These are phyloP conservation scores for Athripsodes cinereus DNA, from an alignment of 2,888 invertebrate species.

Conservation along the genomic window DNA sequence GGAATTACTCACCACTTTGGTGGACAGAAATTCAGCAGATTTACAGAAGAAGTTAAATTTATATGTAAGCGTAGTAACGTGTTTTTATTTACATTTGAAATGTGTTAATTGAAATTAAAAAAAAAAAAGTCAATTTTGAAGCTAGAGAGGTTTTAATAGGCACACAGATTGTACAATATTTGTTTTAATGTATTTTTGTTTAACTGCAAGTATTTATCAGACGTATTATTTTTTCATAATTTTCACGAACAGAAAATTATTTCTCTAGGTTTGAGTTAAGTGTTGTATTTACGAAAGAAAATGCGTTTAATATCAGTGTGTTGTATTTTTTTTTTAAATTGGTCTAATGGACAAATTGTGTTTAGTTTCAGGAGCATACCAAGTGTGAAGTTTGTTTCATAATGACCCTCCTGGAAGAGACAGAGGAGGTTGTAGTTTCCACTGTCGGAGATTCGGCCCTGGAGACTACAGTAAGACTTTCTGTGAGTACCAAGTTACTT, in stretches of 20 bases:
- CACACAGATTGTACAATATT: too few relatives aligned
- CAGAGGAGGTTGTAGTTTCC: slow-evolving; percentile 56
- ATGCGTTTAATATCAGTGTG: too few relatives aligned
- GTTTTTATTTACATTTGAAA: too few relatives aligned
- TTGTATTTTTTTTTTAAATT: neutral
- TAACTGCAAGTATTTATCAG: too few relatives aligned
- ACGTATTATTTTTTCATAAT: too few relatives aligned
- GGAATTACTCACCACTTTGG: slow-evolving; percentile 47
- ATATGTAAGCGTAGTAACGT: slow-evolving; percentile 43
- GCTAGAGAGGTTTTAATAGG: too few relatives aligned
- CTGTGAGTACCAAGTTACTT: slow-evolving; percentile 34
- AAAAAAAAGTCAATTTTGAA: too few relatives aligned
- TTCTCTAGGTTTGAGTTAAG: too few relatives aligned
- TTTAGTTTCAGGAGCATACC: slow-evolving; percentile 43
- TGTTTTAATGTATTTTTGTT: too few relatives aligned
- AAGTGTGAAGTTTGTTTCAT: slow-evolving; percentile 49
- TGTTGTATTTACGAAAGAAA: too few relatives aligned
- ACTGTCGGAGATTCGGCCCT: slow-evolving; percentile 48
- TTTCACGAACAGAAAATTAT: too few relatives aligned
- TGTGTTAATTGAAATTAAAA: too few relatives aligned
- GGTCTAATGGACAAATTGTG: neutral
- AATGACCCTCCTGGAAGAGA: slow-evolving; percentile 47
- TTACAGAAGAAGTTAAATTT: slow-evolving; percentile 55
- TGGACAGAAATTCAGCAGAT: slow-evolving; percentile 42
- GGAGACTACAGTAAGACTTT: slow-evolving; percentile 45